A percentile compares a stretch with the other conserved stretches of the same genome.
Evolutionary conservation across 2,113 vertebrate species (phyloP).

Genomic region (Pseudonaja textilis): DNA sequence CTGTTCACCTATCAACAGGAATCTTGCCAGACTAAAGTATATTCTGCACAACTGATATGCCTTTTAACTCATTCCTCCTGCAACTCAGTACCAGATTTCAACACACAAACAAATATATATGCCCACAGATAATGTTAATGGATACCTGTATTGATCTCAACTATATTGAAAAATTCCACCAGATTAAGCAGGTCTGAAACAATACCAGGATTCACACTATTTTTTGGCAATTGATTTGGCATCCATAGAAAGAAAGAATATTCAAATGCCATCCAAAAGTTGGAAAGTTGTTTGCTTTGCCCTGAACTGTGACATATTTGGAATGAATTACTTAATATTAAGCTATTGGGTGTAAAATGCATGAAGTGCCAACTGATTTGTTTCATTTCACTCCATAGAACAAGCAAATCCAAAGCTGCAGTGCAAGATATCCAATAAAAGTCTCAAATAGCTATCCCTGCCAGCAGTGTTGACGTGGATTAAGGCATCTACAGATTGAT

Average conservation of each 20-base stretch:
- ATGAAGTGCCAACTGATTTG: conserved; percentile 14
- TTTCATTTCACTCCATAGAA: conserved; percentile 26
- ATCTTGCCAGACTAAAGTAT: neutral
- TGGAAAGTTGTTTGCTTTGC: neutral
- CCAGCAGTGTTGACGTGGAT: neutral
- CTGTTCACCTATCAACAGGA: neutral
- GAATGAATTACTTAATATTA: conserved; percentile 21
- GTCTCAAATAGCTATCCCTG: neutral
- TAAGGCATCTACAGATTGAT: neutral
- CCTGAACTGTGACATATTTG: neutral
- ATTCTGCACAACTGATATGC: neutral
- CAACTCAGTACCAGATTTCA: neutral
- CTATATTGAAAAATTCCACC: neutral
- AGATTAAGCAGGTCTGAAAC: neutral
- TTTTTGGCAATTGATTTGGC: neutral
- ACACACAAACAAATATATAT: neutral
- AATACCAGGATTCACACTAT: neutral
- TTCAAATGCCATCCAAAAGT: neutral
- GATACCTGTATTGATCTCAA: neutral
- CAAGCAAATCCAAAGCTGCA: conserved; percentile 11
- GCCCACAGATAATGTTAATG: neutral
- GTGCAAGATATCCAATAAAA: neutral
- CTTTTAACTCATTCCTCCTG: neutral
- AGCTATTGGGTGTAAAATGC: conserved; percentile 2
- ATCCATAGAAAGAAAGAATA: no score